Evolutionary conservation across 2,113 vertebrate genomes (phyloP).

Genomic region (Poicephalus gulielmi): DNA sequence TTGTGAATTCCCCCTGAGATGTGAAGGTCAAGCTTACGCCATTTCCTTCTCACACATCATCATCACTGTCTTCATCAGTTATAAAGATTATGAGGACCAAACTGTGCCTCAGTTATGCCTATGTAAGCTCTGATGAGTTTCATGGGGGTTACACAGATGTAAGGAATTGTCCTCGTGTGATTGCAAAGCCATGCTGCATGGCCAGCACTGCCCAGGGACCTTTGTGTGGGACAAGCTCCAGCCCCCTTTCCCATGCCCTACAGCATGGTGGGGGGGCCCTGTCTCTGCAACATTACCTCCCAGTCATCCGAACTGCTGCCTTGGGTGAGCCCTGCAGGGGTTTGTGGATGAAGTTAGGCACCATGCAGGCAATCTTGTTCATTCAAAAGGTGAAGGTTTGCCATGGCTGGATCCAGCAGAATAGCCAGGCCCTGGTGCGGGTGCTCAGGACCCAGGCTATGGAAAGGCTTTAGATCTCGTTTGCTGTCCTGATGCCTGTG

Average conservation of each 20-base stretch:
- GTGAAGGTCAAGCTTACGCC: slow-evolving; percentile 31
- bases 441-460: background rate
- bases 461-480: background rate
- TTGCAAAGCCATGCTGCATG: background rate
- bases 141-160: background rate
- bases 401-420: background rate
- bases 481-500: background rate
- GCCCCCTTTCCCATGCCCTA: background rate
- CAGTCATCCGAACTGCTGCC: rapidly evolving
- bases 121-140: background rate
- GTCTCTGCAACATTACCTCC: background rate
- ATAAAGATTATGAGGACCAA: slow-evolving; percentile 28
- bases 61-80: slow-evolving; percentile 26
- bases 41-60: slow-evolving; percentile 69
- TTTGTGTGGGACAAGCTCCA: rapidly evolving
- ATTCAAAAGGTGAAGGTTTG: background rate
- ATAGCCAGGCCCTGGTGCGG: background rate
- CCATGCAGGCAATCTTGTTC: background rate
- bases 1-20: background rate
- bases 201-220: background rate
- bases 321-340: background rate
- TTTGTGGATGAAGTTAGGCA: background rate
- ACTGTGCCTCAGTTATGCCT: background rate
- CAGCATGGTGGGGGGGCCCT: rapidly evolving
- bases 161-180: background rate